These are phyloP conservation scores for Amazona vittata DNA, from an alignment of 2,113 vertebrate genomes.

Conservation along the genomic window DNA sequence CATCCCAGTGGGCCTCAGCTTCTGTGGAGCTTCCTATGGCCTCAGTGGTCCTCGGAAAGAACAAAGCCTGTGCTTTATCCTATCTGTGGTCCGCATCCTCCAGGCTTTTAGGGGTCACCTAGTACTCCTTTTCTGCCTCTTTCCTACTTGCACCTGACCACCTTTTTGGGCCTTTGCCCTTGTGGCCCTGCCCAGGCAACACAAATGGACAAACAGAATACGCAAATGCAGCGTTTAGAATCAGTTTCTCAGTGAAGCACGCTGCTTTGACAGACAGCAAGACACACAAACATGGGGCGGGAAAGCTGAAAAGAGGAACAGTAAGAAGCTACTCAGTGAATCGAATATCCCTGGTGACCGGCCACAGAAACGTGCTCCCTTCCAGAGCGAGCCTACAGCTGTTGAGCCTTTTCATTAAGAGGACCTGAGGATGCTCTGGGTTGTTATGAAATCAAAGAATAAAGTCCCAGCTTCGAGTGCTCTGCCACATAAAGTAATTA, in stretches of 20 bases:
- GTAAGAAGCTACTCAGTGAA: background rate
- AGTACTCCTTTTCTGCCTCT: background rate
- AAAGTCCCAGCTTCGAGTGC: background rate
- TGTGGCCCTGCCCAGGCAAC: background rate
- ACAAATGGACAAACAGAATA: background rate
- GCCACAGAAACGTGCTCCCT: fast-evolving
- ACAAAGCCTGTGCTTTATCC: background rate
- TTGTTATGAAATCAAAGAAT: background rate
- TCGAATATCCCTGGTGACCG: background rate
- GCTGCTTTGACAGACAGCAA: background rate
- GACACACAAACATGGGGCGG: background rate
- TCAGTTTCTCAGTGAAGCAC: background rate
- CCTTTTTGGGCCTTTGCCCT: background rate
- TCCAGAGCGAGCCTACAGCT: background rate
- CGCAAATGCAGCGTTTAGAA: background rate
- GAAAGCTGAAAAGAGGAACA: background rate
- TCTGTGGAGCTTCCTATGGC: background rate
- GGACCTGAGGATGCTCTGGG: background rate
- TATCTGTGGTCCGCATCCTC: background rate
- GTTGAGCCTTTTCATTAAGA: background rate
- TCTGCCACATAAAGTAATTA: background rate
- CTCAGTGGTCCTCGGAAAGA: background rate
- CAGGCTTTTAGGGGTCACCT: background rate
- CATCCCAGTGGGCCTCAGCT: background rate
- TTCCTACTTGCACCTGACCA: background rate